Base-by-base conservation (phyloP, 1,140 invertebrate species). In the Caenorhabditis latens region DNA sequence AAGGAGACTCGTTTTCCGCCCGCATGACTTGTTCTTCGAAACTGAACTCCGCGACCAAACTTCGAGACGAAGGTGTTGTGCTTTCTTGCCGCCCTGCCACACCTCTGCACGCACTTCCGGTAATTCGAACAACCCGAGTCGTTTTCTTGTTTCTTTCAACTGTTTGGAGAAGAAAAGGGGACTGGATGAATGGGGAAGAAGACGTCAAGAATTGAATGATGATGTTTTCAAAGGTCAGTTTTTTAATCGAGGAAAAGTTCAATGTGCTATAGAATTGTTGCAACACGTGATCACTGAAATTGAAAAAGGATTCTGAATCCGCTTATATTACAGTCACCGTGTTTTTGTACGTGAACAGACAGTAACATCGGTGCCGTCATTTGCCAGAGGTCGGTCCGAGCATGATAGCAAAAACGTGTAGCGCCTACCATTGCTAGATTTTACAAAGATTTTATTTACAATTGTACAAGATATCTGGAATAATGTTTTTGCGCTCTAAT, bases 11-110 rank as follows among this genome's bases (percentile, higher is more conserved):
- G 71, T 50, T 79, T 50, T 79, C 65, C 46, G 46, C 71, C 71
- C 71, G 71, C 71, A 79, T 79, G 71, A 79, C 71, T 50, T 50
- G 71, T 50, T 79, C 71, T 79, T 79, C 71, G 71, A 79, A 79
- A 43, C 71, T 48, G 71, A 79, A 50, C 71, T 79, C 71, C n/a
- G 2, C 71, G 71, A 79, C 71, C 71, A 79, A 79, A 79, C 71
- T 79, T 79, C 71, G 67, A 42, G 40, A 32, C 24, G 71, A 50
- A 50, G 71, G 71, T 48, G 61, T 57, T 43, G 65, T 50, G 71
- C 46, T 79, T 48, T 53, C 71, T 79, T n/a, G 71, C 42, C 71
- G 53, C 50, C 50, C 16, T n/a, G n/a, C n/a, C n/a, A n/a, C n/a
- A n/a, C 46, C 46, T 79, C 46, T 79, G 46, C 71, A 79, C 71